Conservation (phyloP, 2,888 invertebrate species). For the Cerastoderma edule region DNA sequence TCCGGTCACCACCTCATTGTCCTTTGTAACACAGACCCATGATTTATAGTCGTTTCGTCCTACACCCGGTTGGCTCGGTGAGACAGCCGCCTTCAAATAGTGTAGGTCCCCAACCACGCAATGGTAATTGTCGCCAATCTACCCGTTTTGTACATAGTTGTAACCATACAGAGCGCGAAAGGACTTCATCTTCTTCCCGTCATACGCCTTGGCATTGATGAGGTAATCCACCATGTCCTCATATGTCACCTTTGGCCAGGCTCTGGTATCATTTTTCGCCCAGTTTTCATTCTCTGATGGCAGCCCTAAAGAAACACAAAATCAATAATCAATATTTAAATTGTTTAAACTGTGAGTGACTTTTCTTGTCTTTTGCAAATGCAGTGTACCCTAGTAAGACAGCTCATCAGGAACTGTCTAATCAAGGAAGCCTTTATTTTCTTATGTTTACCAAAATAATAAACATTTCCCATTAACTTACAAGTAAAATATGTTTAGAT, state of each 20-base stretch:
- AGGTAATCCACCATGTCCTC: conserved; percentile 28
- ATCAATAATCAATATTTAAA: background rate
- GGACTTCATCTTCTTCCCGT: conserved; percentile 29
- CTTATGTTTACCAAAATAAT: background rate
- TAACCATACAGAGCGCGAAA: conserved; percentile 30
- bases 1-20: background rate
- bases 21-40: conserved; percentile 10
- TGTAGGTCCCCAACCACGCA: background rate
- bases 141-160: conserved; percentile 39
- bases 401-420: no score
- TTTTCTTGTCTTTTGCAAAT: background rate
- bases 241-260: conserved; percentile 11
- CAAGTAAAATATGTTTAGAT: no score
- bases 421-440: background rate
- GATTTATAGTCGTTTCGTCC: conserved; percentile 13
- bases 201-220: conserved; percentile 27
- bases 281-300: conserved; percentile 18
- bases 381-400: no score
- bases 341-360: background rate
- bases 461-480: no score
- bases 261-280: conserved; percentile 3
- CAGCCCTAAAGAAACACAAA: background rate
- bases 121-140: conserved; percentile 18
- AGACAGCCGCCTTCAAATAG: conserved; percentile 19
- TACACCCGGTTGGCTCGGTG: conserved; percentile 29